These are phyloP conservation scores for Arremon aurantiirostris DNA, from an alignment of 2,797 vertebrate species.

Conservation along the genomic window DNA sequence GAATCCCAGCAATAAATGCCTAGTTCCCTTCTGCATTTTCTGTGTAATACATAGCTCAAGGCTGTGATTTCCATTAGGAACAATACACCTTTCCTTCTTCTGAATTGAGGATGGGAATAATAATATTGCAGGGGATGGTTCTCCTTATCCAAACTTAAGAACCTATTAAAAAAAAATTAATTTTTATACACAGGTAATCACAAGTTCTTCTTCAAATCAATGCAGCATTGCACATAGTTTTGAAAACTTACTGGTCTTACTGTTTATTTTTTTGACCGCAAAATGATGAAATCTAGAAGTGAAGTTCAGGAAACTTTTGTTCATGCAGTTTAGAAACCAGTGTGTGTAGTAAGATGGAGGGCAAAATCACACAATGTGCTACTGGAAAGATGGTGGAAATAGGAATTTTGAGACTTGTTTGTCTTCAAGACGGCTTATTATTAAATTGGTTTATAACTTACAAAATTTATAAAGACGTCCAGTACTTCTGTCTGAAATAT, in stretches of 20 bases:
- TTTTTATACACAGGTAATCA: background rate
- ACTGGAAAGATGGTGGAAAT: background rate
- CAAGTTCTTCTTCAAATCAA: background rate
- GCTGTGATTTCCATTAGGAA: background rate
- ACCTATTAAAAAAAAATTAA: background rate
- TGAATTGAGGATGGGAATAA: background rate
- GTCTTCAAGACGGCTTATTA: background rate
- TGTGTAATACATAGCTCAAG: background rate
- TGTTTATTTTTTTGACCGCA: background rate
- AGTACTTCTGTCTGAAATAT: background rate
- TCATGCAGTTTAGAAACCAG: background rate
- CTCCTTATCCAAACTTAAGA: background rate
- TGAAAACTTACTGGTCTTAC: background rate
- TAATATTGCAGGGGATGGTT: background rate
- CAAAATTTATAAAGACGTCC: background rate
- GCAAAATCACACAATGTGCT: background rate
- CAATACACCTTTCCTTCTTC: background rate
- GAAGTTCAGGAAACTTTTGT: background rate
- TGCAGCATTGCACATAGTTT: rapidly evolving
- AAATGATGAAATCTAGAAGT: background rate
- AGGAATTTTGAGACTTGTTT: background rate
- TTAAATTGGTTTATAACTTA: background rate
- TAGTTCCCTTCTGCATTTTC: background rate
- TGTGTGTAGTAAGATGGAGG: background rate
- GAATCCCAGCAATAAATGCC: background rate